Percentiles rank a stretch among this genome's conserved stretches.
Conservation (phyloP, 2,797 vertebrate genomes). For the Micromesistius poutassou region DNA sequence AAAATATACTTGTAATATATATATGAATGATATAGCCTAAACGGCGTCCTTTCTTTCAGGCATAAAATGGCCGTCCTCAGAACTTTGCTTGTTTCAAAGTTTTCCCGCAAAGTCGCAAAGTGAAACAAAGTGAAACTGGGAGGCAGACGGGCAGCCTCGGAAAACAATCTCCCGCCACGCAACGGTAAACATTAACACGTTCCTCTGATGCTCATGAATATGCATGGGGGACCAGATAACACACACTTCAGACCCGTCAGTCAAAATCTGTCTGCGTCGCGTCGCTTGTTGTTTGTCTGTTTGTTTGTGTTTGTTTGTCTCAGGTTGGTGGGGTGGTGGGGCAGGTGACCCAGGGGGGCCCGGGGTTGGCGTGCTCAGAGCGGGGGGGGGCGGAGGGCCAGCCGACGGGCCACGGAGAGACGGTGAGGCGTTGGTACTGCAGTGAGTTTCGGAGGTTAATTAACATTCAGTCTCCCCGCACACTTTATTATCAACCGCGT, state of each 20-base stretch:
- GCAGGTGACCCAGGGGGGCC: slow-evolving; percentile 78
- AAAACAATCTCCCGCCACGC: slow-evolving; percentile 80
- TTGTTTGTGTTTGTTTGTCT: slow-evolving; percentile 15
- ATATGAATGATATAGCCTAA: not conserved
- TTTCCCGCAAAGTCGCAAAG: slow-evolving; percentile 19
- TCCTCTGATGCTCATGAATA: slow-evolving; percentile 80
- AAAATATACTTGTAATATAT: not conserved
- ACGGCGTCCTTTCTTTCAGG: not conserved
- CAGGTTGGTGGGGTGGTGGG: slow-evolving; percentile 71
- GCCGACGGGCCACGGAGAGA: too few relatives aligned
- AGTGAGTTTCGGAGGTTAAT: slow-evolving; percentile 98
- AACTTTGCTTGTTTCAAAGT: slow-evolving; percentile 17
- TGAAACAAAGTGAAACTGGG: slow-evolving; percentile 33
- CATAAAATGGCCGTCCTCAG: not conserved
- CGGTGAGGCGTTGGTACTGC: slow-evolving; percentile 88
- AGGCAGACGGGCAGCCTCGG: slow-evolving; percentile 68
- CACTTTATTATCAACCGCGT: slow-evolving; percentile 99
- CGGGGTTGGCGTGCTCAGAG: slow-evolving; percentile 81
- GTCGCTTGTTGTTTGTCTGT: slow-evolving; percentile 62
- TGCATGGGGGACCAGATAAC: slow-evolving; percentile 80
- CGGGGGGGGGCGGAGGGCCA: slow-evolving; percentile 78
- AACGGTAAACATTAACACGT: slow-evolving; percentile 72
- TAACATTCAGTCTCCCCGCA: slow-evolving; percentile 95
- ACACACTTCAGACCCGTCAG: slow-evolving; percentile 70
- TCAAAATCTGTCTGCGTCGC: slow-evolving; percentile 67